Evolutionary conservation across 1,140 invertebrate species (phyloP), one percentile per base, ranked within the genome.

Genomic region (Eumeta japonica): DNA sequence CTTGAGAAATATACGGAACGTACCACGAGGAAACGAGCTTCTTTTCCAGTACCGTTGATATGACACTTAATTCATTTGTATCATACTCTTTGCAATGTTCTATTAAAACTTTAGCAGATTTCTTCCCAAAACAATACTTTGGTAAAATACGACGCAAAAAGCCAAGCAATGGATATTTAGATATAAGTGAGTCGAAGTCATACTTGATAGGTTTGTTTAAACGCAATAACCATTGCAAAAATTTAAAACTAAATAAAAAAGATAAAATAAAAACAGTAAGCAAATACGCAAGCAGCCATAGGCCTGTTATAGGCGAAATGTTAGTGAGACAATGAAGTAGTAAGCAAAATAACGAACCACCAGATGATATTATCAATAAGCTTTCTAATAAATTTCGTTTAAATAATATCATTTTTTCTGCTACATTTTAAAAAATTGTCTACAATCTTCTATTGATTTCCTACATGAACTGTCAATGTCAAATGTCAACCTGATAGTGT

Each of bases 11-110:
- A 35, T 67, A 73, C 2, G 61, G 46, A 16, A 72, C 49, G 28
- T 77, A 77, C 75, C 75, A 77, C 1, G 73, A 72, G 7, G 73
- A 77, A 10, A 76, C 65, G 29, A 72, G 45, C 35, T 65, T 73
- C 24, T 58, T 55, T 39, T 77, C 73, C 35, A 77, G 40, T 11
- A 74, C 73, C 3, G 66, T 63, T 0, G 73, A 65, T 38, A 76
- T 75, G 0, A 73, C 57, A 37, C 62, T 73, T 10, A 67, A 37
- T 28, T 68, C 61, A 33, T 67, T 70, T 0, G 66, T 72, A 36
- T 74, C 67, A 46, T 74, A 72, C 28, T 74, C 70, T 28, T 57
- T 58, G 10, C 27, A 44, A 37, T 52, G 52, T 3, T 46, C 29
- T n/a, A n/a, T 9, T 9, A 7, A 3, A 9, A 28, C 37, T 14